Percentiles rank a stretch among this genome's conserved stretches.
phyloP scores from a whole-genome alignment of 2,888 invertebrate genomes.

The Drosophila anomalata region DNA sequence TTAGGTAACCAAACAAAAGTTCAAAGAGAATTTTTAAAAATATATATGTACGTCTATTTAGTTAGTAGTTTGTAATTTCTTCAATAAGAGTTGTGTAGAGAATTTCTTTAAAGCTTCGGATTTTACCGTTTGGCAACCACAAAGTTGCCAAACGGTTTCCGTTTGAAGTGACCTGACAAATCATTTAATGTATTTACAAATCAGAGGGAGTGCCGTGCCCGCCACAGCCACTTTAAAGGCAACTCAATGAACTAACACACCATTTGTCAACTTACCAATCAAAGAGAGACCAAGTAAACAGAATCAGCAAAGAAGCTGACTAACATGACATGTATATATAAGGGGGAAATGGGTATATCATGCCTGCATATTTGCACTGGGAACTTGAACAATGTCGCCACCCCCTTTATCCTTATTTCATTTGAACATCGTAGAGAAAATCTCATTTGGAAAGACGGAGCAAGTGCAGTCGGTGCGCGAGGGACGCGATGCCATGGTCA shows the following conservation, averaged over 20 bases:
- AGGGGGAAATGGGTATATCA: constrained; percentile 21
- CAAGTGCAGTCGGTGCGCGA: constrained; percentile 85
- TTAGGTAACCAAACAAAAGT: constrained; percentile 5
- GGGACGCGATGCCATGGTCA: constrained; percentile 84
- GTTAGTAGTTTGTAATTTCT: not conserved
- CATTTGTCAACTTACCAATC: constrained; percentile 31
- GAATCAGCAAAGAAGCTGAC: constrained; percentile 21
- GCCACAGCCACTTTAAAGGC: constrained; percentile 32
- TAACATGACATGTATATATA: not conserved
- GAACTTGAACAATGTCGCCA: constrained; percentile 25
- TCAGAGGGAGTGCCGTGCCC: constrained; percentile 23
- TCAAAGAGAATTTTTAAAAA: not conserved
- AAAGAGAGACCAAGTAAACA: constrained; percentile 34
- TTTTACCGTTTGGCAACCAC: no score
- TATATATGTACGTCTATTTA: not conserved
- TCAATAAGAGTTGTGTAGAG: not conserved
- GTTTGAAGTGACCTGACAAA: constrained; percentile 16
- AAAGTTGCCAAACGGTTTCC: constrained; percentile 19
- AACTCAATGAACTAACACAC: constrained; percentile 29
- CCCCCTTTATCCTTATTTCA: not conserved
- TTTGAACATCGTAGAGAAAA: constrained; percentile 83
- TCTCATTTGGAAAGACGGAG: constrained; percentile 86
- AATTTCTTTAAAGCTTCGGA: not conserved
- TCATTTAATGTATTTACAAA: constrained; percentile 43
- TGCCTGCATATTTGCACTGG: constrained; percentile 35